Base-by-base conservation (phyloP, 2,797 vertebrate genomes). In the Corythornis leucogaster region DNA sequence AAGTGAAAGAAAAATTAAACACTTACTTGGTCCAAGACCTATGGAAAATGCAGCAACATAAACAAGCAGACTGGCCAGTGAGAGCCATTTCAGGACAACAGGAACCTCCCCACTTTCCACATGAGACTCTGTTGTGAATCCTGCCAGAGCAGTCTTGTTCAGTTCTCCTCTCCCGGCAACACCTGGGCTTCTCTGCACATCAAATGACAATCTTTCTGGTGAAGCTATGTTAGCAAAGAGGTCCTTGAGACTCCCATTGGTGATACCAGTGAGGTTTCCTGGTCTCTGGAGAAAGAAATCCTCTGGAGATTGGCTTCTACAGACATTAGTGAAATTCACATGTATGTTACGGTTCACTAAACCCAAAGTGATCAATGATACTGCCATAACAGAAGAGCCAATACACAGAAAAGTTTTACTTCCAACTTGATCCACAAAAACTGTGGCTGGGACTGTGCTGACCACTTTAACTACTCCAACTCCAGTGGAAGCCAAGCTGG, bases 21-120 rank as follows among this genome's bases (percentile, higher is more conserved):
- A 98, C 98, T 99, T 98, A 99, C 99, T 99, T 97, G 99, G 99
- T 95, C 99, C 99, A 55, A 99, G 98, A 96, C 99, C 98, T 93
- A 99, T 97, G 86, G 99, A 99, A 97, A 99, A 99, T 61, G 98
- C 99, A 81, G 99, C 98, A 69, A 99, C 98, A 68, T 98, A 99
- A 83, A 98, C 96, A 94, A 99, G 98, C 87, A 99, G 96, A 89
- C 98, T 99, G 96, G 98, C 98, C 93, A 99, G 93, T 2, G 98
- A 99, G 5, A 99, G 97, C 99, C 99, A 99, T 96, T 99, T 99
- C 91, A 99, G 93, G 64, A 97, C 95, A 40, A 96, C 51, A 2
- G 98, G 98, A 64, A 98, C 84, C 8, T 97, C 96, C 3, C 11
- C 66, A 17, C 68, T 38, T 69, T 97, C 97, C 35, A 74, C 42